These are phyloP conservation scores for Exaiptasia diaphana DNA, from an alignment of 64 coral and sea anemone species.

Conservation along the genomic window DNA sequence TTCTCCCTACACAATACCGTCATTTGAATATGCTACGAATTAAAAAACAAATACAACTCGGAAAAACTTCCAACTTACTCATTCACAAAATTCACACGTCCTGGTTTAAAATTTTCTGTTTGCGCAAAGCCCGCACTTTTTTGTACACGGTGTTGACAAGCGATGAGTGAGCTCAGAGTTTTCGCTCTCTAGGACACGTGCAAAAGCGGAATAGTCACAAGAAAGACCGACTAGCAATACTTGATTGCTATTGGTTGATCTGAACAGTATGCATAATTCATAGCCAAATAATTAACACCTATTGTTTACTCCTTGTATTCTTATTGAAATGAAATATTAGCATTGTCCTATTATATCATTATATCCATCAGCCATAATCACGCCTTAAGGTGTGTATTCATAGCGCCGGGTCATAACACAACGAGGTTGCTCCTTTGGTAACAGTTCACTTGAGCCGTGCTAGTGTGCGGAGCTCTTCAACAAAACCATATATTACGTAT, in stretches of 20 bases:
- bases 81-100: slow-evolving; percentile 41
- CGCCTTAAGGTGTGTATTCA: slow-evolving; percentile 80
- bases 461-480: slow-evolving; percentile 45
- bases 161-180: background rate
- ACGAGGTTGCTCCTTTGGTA: slow-evolving; percentile 95
- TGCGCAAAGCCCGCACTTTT: background rate
- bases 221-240: slow-evolving; percentile 52
- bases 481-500: slow-evolving; percentile 41
- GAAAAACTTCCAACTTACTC: slow-evolving; percentile 76
- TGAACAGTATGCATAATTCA: slow-evolving; percentile 87
- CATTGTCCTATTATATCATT: slow-evolving; percentile 99
- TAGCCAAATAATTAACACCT: slow-evolving; percentile 97
- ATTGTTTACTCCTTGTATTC: slow-evolving; percentile 97
- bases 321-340: slow-evolving; percentile 99
- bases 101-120: slow-evolving; percentile 13
- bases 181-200: slow-evolving; percentile 41
- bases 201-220: slow-evolving; percentile 49
- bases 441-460: slow-evolving; percentile 36
- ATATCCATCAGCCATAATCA: slow-evolving; percentile 98
- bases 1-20: slow-evolving; percentile 63
- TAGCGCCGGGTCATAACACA: slow-evolving; percentile 81
- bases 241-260: slow-evolving; percentile 70
- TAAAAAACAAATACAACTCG: slow-evolving; percentile 82
- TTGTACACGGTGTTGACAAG: background rate
- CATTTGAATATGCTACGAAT: slow-evolving; percentile 92